Evolutionary conservation across 1,140 invertebrate species (phyloP), one percentile per base, ranked within the genome.

Genomic region (Eumaeus atala): DNA sequence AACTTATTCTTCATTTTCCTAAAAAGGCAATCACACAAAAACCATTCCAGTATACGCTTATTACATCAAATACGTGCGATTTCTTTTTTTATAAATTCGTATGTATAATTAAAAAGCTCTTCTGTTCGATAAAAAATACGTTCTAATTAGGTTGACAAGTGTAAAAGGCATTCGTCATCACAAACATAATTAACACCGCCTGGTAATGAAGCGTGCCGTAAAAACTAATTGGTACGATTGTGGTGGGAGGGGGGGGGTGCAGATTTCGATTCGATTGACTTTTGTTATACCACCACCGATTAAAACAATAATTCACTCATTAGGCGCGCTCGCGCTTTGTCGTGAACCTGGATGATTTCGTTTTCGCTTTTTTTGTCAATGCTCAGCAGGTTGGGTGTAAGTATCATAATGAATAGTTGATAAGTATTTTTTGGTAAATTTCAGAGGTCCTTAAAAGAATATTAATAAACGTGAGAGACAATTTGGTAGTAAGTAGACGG

Each of bases 161-260:
- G 74, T 74, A 70, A 72, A n/a, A 70, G 64, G 71, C 67, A 72
- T 76, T 77, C 74, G 72, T 72, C 68, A 74, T 71, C 72, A 81
- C 77, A 80, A 81, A 82, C 79, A 83, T 81, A 84, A 85, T 85
- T 83, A 86, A 84, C 78, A 82, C 78, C 75, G 77, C 66, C 71
- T 74, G 60, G 78, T 84, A 84, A 86, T 84, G 78, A 81, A 83
- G 72, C 80, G 70, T 69, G 70, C 67, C 69, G 76, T 83, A 86
- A 86, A 82, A 84, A 86, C 83, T 86, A 86, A 86, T 86, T 86
- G 78, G 76, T 73, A 72, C 70, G 69, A 70, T 63, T 62, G 73
- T 60, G 69, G 70, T 67, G 63, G 66, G 62, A 62, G 57, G 66
- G 64, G 60, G 50, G 54, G 61, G 42, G 50, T 59, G 62, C 59